Evolutionary conservation across 2,888 invertebrate genomes (phyloP).

Genomic region (Apantesis nais): DNA sequence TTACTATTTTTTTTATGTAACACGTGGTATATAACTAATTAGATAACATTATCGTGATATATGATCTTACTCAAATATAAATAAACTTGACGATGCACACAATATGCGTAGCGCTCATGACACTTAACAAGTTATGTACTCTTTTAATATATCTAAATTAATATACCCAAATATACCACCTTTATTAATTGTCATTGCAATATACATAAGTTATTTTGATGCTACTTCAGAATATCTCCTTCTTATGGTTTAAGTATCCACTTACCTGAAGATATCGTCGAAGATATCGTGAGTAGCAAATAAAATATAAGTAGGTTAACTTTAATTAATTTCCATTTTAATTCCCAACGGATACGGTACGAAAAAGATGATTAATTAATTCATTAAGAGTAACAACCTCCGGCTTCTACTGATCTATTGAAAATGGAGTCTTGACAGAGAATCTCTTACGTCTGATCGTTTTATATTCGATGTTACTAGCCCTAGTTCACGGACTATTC

Average conservation of each 20-base stretch:
- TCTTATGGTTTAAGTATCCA: neutral
- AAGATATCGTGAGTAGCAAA: neutral
- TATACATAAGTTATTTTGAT: neutral
- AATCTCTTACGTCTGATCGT: no score
- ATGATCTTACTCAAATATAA: neutral
- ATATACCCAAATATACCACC: no score
- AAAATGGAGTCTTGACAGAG: no score
- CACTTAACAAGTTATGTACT: neutral
- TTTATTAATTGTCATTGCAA: neutral
- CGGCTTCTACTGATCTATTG: no score
- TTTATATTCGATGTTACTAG: no score
- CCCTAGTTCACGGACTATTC: no score
- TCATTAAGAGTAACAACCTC: no score
- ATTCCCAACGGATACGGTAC: no score
- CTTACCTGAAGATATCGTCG: neutral
- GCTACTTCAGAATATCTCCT: neutral
- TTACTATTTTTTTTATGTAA: neutral
- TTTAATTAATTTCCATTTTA: neutral
- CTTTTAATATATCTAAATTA: no score
- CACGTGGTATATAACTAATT: neutral
- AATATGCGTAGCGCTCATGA: neutral
- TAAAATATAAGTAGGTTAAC: neutral
- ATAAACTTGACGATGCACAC: neutral
- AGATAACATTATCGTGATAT: slow-evolving; percentile 5
- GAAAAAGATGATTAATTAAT: no score